These are phyloP conservation scores for Ornithoptera alexandrae DNA, from an alignment of 2,888 invertebrate genomes.

Conservation along the genomic window DNA sequence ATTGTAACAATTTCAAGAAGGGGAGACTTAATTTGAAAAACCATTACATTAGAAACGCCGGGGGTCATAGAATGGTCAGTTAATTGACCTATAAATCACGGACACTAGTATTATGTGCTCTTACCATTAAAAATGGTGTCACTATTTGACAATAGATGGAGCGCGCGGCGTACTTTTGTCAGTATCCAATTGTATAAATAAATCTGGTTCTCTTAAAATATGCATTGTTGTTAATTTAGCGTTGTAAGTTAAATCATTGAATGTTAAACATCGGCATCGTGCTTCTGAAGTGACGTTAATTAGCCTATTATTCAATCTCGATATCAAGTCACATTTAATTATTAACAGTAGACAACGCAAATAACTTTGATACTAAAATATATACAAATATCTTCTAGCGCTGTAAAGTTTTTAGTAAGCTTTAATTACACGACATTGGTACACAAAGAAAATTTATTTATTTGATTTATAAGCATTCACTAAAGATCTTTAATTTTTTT, in stretches of 20 bases:
- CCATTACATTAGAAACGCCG: slow-evolving; percentile 45
- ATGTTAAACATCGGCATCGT: slow-evolving; percentile 52
- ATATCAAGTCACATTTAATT: slow-evolving; percentile 23
- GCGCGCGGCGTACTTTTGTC: slow-evolving; percentile 56
- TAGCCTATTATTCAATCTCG: slow-evolving; percentile 39
- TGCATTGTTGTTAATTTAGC: slow-evolving; percentile 52
- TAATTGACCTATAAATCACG: slow-evolving; percentile 75
- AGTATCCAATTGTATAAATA: slow-evolving; percentile 25
- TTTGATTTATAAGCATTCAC: no score
- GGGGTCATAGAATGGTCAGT: slow-evolving; percentile 66
- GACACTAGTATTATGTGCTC: slow-evolving; percentile 43
- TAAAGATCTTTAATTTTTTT: no score
- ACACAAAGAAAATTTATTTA: background rate
- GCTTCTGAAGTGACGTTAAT: slow-evolving; percentile 51
- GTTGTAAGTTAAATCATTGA: slow-evolving; percentile 43
- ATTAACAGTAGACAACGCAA: background rate
- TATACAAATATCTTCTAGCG: slow-evolving; percentile 9
- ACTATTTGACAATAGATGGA: slow-evolving; percentile 60
- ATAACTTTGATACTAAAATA: slow-evolving; percentile 7
- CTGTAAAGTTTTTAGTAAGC: slow-evolving; percentile 13
- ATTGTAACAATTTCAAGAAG: slow-evolving; percentile 46
- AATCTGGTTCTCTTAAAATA: slow-evolving; percentile 52
- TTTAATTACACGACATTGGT: background rate
- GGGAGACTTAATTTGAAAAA: slow-evolving; percentile 66
- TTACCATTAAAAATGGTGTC: slow-evolving; percentile 44